A percentile compares a stretch with the other conserved stretches of the same genome.
These are phyloP conservation scores for Melanerpes aurifrons DNA, from an alignment of 2,113 vertebrate species.

Conservation along the genomic window DNA sequence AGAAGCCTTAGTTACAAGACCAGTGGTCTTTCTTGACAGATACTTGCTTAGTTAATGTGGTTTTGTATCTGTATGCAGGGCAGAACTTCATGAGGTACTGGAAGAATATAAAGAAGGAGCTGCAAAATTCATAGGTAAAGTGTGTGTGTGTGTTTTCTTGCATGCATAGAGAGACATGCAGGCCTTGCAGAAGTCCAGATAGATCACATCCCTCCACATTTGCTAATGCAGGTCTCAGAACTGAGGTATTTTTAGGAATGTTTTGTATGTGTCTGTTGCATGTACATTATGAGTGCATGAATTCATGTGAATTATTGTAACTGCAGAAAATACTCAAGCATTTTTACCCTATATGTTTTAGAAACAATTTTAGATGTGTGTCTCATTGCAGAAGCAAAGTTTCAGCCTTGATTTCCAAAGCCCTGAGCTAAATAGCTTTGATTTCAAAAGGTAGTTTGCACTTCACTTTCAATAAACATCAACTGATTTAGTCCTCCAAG, in stretches of 20 bases:
- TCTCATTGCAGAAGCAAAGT: not conserved
- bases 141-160: not conserved
- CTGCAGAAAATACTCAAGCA: not conserved
- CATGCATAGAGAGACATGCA: not conserved
- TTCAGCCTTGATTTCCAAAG: not conserved
- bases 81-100: constrained; percentile 92
- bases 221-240: not conserved
- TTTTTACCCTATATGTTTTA: not conserved
- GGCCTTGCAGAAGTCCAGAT: too few relatives aligned
- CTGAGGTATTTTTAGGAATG: not conserved
- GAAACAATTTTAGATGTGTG: not conserved
- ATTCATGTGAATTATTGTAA: not conserved
- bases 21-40: not conserved
- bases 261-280: not conserved
- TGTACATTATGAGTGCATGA: not conserved
- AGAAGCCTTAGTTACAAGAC: not conserved
- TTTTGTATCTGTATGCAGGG: constrained; percentile 76
- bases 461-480: not conserved
- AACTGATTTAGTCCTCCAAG: not conserved
- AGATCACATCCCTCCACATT: too few relatives aligned
- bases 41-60: not conserved
- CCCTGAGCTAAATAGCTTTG: not conserved
- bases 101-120: constrained; percentile 91
- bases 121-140: constrained; percentile 91
- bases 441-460: not conserved